Base-by-base conservation (phyloP, 2,113 vertebrate species). In the Corydoras sp. region DNA sequence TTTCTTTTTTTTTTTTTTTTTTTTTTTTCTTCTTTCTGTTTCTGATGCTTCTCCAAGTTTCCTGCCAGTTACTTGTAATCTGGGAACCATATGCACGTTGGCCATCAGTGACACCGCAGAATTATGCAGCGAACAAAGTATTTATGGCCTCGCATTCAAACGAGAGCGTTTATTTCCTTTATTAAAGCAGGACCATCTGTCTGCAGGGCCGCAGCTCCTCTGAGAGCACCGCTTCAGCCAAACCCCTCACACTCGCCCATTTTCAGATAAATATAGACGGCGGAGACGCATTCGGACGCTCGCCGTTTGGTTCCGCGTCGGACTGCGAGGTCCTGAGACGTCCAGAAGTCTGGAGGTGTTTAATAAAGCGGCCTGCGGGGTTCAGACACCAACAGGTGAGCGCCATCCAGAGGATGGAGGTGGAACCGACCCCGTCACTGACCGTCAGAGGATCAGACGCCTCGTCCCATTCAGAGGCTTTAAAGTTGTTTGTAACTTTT, bases 1-100 rank as follows among this genome's bases (percentile, higher is more conserved):
- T 75, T 56, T 43, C 35, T 43, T 73, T 75, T 58, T 77, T 68
- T 75, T 68, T 65, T 49, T 65, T 51, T 75, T 75, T 56, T 43
- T 2, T 43, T 73, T 75, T 58, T 77, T 68, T 75, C n/a, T n/a
- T n/a, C n/a, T 68, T 10, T 56, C 18, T 24, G 18, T 24, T 56
- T 14, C 54, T 31, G 4, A 3, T 10, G 2, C 12, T 53, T 59
- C 9, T 32, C 30, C 65, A 68, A 50, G 10, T 30, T 62, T 68
- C 58, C 24, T 53, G 58, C 64, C 72, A 55, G 56, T 74, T 68
- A 55, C 43, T 48, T 61, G 32, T 62, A 74, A 74, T 62, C 72
- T 68, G 64, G 48, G 56, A 66, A 54, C 58, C 35, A 58, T 65
- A 71, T 72, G 71, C 54, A 53, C 35, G 5, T 53, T 65, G 71